Evolutionary conservation across 2,797 vertebrate species (phyloP).

Genomic region (Hypotaenidia okinawae): DNA sequence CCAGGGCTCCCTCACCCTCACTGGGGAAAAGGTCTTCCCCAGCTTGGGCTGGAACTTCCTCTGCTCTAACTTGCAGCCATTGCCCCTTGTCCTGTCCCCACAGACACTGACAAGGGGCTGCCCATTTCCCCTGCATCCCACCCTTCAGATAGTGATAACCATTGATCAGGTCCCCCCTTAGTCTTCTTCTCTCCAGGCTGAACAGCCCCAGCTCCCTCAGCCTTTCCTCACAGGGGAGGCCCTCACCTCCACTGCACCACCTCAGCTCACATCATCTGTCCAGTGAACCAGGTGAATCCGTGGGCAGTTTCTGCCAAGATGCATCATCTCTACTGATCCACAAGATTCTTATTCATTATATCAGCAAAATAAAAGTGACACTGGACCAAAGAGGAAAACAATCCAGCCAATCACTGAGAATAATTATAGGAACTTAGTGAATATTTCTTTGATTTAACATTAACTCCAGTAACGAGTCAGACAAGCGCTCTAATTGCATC

Average conservation of each 20-base stretch:
- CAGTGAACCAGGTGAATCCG: not conserved
- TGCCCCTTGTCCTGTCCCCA: too few species aligned
- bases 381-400: not conserved
- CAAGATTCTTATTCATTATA: not conserved
- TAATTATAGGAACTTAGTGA: not conserved
- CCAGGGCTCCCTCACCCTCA: too few species aligned
- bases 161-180: too few species aligned
- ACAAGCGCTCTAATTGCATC: conserved; percentile 28
- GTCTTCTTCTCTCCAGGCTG: too few species aligned
- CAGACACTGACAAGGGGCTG: too few species aligned
- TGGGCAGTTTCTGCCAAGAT: not conserved
- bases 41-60: too few species aligned
- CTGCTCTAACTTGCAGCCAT: too few species aligned
- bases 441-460: conserved; percentile 42
- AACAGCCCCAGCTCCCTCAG: too few species aligned
- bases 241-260: not conserved
- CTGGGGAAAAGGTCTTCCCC: too few species aligned
- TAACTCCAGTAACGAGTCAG: not conserved
- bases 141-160: too few species aligned
- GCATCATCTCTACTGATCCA: not conserved
- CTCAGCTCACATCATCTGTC: not conserved
- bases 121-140: too few species aligned
- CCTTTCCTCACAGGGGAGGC: not conserved
- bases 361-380: conserved; percentile 2
- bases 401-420: not conserved